Evolutionary conservation across 2,888 invertebrate species (phyloP), one percentile per base, ranked within the genome.

Genomic region (Zaprionus lineosus): DNA sequence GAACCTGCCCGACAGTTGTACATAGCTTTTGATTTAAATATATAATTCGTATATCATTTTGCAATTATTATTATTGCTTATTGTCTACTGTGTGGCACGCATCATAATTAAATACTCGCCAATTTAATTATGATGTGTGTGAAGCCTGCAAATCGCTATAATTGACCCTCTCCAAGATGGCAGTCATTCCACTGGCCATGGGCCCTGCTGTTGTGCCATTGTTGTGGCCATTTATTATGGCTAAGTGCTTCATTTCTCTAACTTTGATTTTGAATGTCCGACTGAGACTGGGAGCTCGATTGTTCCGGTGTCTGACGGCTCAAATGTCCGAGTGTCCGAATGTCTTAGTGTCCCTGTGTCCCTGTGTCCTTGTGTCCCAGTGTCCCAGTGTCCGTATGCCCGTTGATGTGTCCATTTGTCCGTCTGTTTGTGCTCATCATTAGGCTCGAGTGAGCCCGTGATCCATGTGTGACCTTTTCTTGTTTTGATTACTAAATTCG

Each of bases 111-210:
- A n/a, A n/a, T n/a, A n/a, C n/a, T n/a, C n/a, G 52, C 69, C 56
- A 78, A 60, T 62, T 77, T 78, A 82, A 78, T 82, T 78, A 75
- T 66, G 47, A 56, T 55, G 39, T 53, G 67, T 55, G n/a, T 48
- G 50, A 53, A 61, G 58, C 57, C 68, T 48, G 61, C 74, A 65
- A 71, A 77, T 68, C 65, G 65, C 60, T 72, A 63, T 78, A 69
- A 82, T 77, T 77, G 77, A 55, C 56, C 37, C 51, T 51, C 7
- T 3, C 21, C 21, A 59, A 46, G 39, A 58, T 47, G 59, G 21
- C 39, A n/a, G n/a, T n/a, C n/a, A n/a, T 57, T 57, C 44, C 44
- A 19, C 40, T 33, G 51, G 9, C 57, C 47, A 60, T 68, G 12
- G 19, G 33, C 34, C 34, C 40, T 41, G 37, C 50, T 58, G 41